phyloP scores from a whole-genome alignment of 2,113 vertebrate genomes.

The Lutjanus erythropterus region DNA sequence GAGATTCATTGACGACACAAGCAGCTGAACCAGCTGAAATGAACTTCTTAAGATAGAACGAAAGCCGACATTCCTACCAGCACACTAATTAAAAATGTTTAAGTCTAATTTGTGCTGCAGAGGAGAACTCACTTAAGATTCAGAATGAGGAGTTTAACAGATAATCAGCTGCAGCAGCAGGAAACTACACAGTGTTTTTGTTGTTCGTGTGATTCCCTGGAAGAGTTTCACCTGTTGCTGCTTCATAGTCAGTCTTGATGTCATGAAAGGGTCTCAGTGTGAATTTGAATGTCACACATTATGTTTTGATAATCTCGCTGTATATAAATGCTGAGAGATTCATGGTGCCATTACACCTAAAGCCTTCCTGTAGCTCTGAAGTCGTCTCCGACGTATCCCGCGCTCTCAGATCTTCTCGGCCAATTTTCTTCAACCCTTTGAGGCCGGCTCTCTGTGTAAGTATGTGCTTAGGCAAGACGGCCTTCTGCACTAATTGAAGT shows the following conservation, averaged over 20 bases:
- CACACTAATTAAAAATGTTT: neutral
- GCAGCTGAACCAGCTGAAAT: neutral
- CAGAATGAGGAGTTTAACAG: neutral
- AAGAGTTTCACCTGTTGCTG: neutral
- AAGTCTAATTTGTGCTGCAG: neutral
- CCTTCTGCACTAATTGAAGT: slow-evolving; percentile 83
- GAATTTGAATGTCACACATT: neutral
- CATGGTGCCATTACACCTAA: slow-evolving; percentile 11
- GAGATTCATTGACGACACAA: neutral
- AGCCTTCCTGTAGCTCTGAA: slow-evolving; percentile 14
- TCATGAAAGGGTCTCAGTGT: neutral
- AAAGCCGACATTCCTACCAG: neutral
- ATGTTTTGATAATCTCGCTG: slow-evolving; percentile 13
- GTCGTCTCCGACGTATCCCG: neutral
- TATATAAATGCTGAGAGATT: slow-evolving; percentile 26
- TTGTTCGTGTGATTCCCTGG: neutral
- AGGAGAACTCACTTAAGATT: neutral
- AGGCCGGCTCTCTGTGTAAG: slow-evolving; percentile 64
- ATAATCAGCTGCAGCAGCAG: neutral
- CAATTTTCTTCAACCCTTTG: slow-evolving; percentile 58
- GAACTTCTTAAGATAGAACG: neutral
- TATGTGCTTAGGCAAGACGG: slow-evolving; percentile 72
- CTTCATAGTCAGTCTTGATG: neutral
- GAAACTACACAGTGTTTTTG: neutral
- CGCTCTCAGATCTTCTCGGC: slow-evolving; percentile 38